Base-by-base conservation (phyloP, 2,113 vertebrate species). In the Nyctereutes procyonoides region DNA sequence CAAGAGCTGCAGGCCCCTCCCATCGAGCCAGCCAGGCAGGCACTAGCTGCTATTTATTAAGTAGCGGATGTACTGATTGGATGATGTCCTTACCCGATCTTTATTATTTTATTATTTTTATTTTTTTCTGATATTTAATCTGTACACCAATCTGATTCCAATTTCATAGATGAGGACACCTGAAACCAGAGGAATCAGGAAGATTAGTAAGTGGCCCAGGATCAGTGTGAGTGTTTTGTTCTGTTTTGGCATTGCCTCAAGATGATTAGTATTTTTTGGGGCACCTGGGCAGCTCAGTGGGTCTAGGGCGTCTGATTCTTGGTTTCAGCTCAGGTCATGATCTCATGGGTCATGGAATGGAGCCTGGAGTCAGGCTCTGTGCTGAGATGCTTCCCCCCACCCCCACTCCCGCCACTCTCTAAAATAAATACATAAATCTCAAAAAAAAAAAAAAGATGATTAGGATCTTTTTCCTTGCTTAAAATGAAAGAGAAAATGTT, bases 401-500 rank as follows among this genome's bases (percentile, higher is more conserved):
- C 65, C 17, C 35, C 17, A 16, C 32, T 20, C 13, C 28, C 2
- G 32, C 9, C 67, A 69, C 32, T 35, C 67, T 69, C 30, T 32
- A 35, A 69, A 69, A 69, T n/a, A 35, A 69, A 69, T 69, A 35
- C 32, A 69, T n/a, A 69, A 69, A 19, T 69, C 67, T n/a, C n/a
- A 0, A 67, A 65, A 65, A 65, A 63, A 65, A 63, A 65, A 63
- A n/a, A 32, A 67, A 43, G 43, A 77, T 19, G 76, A 55, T 32
- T 12, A 35, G 19, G 13, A 81, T 58, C 9, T 86, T 81, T 35
- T 88, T 74, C 30, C 22, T 10, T 20, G 24, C 4, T 55, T 82
- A 76, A 77, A 90, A 88, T 26, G 56, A 95, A 89, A 94, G 35
- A 85, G 63, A 81, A 86, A 74, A 93, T 73, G 9, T 95, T 87